Evolutionary conservation across 2,113 vertebrate species (phyloP).

Genomic region (Laterallus jamaicensis): DNA sequence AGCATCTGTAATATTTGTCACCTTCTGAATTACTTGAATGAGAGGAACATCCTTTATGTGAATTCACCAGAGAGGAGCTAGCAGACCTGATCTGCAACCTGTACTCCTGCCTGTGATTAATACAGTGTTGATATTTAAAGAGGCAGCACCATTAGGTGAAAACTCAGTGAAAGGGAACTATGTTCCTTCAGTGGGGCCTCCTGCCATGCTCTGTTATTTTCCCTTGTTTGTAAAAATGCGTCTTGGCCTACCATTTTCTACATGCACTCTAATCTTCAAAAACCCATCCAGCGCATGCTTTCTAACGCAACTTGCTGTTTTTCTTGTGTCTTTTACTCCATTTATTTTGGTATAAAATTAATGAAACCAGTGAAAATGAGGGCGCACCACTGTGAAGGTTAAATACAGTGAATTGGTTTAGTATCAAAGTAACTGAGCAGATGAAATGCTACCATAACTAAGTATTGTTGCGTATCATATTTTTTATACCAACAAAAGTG

Average conservation of each 20-base stretch:
- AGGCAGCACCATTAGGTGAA: constrained; percentile 45
- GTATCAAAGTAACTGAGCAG: background rate
- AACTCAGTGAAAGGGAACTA: background rate
- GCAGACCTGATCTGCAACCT: constrained; percentile 49
- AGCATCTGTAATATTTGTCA: constrained; percentile 81
- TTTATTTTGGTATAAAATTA: background rate
- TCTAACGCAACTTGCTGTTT: background rate
- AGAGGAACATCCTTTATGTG: constrained; percentile 76
- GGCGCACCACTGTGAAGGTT: background rate
- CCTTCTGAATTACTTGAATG: constrained; percentile 73
- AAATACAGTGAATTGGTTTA: background rate
- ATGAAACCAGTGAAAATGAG: background rate
- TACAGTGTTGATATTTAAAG: constrained; percentile 57
- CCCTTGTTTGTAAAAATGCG: background rate
- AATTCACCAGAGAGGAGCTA: constrained; percentile 63
- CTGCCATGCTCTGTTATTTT: background rate
- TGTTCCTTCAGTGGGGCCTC: background rate
- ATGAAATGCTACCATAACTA: background rate
- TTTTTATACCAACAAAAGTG: background rate
- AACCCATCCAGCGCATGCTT: background rate
- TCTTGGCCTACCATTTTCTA: background rate
- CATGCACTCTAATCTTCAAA: background rate
- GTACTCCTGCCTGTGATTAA: constrained; percentile 64
- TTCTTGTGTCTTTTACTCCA: background rate
- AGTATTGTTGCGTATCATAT: background rate